Evolutionary conservation across 2,113 vertebrate genomes (phyloP).

Genomic region (Gadus macrocephalus): DNA sequence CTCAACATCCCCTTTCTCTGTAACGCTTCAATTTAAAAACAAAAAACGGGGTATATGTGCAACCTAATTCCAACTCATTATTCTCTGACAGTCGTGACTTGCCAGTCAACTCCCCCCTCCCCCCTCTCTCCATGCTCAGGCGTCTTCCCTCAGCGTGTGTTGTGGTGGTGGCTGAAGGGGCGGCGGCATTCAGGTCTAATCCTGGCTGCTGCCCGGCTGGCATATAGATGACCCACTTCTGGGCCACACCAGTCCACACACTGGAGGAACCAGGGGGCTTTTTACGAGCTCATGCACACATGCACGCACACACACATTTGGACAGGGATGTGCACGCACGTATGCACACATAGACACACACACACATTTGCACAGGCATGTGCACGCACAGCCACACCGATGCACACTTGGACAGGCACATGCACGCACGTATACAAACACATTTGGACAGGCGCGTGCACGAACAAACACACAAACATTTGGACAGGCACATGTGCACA

Average conservation of each 20-base stretch:
- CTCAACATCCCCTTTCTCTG: not conserved
- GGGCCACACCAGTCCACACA: conserved; percentile 21
- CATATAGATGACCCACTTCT: conserved; percentile 62
- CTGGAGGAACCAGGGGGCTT: conserved; percentile 35
- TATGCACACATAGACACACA: not conserved
- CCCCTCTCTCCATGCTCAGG: not conserved
- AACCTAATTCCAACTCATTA: conserved; percentile 16
- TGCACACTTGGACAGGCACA: too few relatives aligned
- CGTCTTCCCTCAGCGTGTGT: conserved; percentile 9
- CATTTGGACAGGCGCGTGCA: too few relatives aligned
- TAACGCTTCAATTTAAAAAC: not conserved
- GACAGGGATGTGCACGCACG: too few relatives aligned
- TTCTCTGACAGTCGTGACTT: too few relatives aligned
- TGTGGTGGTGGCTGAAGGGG: conserved; percentile 33
- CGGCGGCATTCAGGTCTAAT: conserved; percentile 38
- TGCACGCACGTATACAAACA: too few relatives aligned
- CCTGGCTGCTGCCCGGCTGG: conserved; percentile 34
- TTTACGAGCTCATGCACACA: conserved; percentile 1
- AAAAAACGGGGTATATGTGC: not conserved
- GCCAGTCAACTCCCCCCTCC: not conserved
- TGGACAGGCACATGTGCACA: too few relatives aligned
- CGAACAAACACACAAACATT: too few relatives aligned
- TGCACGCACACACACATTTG: not conserved
- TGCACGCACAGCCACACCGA: too few relatives aligned
- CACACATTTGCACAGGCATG: too few relatives aligned